Percentiles rank a stretch among this genome's conserved stretches.
Evolutionary conservation across 2,888 invertebrate genomes (phyloP).

Genomic region (Oxytorus armatus): DNA sequence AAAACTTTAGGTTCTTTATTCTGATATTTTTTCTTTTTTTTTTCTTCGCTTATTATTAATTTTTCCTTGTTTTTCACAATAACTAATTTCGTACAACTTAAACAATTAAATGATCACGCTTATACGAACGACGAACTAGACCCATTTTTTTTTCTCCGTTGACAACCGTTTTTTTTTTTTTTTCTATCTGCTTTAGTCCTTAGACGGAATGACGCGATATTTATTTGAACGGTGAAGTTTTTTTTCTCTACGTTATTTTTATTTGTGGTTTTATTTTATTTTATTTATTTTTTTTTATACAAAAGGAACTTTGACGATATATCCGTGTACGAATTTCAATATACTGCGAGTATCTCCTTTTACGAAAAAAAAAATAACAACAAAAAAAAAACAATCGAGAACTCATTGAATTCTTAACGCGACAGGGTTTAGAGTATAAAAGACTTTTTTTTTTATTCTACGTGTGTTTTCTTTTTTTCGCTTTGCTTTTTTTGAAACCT

Average conservation of each 20-base stretch:
- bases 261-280: not conserved
- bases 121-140: conserved; percentile 62
- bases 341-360: conserved; percentile 16
- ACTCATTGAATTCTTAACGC: conserved; percentile 15
- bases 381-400: no score
- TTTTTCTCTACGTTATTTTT: conserved; percentile 73
- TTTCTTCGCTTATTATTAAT: no score
- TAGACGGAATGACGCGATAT: conserved; percentile 70
- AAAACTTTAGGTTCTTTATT: no score
- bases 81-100: conserved; percentile 39
- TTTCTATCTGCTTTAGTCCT: not conserved
- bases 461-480: not conserved
- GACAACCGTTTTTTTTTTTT: not conserved
- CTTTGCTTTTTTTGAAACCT: not conserved
- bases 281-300: conserved; percentile 73
- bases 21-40: conserved; percentile 2
- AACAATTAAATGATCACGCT: conserved; percentile 53
- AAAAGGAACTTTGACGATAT: conserved; percentile 76
- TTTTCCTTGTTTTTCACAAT: conserved; percentile 9
- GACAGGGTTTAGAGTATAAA: conserved; percentile 46
- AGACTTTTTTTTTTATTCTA: conserved; percentile 21
- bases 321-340: not conserved
- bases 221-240: conserved; percentile 69
- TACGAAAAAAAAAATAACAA: no score
- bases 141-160: conserved; percentile 34